Percentiles rank a stretch among this genome's conserved stretches.
phyloP scores from a whole-genome alignment of 2,797 vertebrate genomes.

The Syndactyla subalaris region DNA sequence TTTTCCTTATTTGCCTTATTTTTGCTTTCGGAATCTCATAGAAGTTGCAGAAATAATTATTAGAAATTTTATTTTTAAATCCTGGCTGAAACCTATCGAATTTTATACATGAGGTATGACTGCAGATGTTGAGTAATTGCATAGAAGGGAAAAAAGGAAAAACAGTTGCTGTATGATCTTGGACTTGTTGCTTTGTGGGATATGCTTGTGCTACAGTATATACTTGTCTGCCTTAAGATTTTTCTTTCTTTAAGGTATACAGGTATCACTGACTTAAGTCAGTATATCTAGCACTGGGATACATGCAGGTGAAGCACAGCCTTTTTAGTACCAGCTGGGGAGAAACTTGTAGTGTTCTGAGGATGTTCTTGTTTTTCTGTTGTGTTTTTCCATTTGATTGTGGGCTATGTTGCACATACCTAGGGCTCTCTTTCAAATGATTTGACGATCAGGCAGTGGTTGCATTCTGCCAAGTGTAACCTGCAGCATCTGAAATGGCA shows the following conservation, averaged over 20 bases:
- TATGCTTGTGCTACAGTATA: background rate
- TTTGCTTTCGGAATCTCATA: background rate
- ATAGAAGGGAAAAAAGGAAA: background rate
- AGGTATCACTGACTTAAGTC: background rate
- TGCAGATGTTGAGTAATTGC: background rate
- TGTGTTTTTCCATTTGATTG: background rate
- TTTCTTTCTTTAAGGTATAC: background rate
- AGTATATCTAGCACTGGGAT: background rate
- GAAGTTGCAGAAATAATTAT: background rate
- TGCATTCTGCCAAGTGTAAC: background rate
- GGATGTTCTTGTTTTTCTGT: background rate
- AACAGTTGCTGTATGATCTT: background rate
- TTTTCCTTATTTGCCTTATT: background rate
- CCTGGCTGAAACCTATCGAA: background rate
- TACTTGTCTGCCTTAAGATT: background rate
- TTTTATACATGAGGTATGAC: background rate
- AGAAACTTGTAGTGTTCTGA: background rate
- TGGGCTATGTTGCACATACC: rapidly evolving
- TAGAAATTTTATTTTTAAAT: background rate
- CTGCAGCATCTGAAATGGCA: background rate
- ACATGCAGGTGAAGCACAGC: background rate
- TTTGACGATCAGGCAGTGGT: background rate
- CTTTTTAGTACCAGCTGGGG: background rate
- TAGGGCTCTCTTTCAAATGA: background rate
- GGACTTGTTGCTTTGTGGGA: background rate